These are phyloP conservation scores for Drosophila sulfurigaster DNA, from an alignment of 1,140 invertebrate species.

Conservation along the genomic window DNA sequence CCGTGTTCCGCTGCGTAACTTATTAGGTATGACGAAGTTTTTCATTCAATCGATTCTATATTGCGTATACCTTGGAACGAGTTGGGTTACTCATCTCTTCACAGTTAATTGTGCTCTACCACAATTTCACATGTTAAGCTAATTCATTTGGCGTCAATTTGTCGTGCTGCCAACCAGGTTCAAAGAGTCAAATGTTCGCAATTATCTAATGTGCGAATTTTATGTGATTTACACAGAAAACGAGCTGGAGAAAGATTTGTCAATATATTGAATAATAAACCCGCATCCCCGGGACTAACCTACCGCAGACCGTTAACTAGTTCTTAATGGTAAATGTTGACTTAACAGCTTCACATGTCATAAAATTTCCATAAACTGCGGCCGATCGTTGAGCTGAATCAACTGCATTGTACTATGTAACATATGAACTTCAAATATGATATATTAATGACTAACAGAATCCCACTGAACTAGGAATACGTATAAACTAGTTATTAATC, in stretches of 20 bases:
- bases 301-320: conserved; percentile 37
- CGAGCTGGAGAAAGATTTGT: neutral
- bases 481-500: neutral
- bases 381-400: conserved; percentile 5
- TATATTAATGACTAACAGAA: conserved; percentile 5
- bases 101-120: conserved; percentile 22
- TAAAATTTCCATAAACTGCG: conserved; percentile 49
- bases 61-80: neutral
- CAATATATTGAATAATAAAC: conserved; percentile 2
- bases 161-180: neutral
- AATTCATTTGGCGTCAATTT: neutral
- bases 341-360: conserved; percentile 5
- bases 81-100: conserved; percentile 47
- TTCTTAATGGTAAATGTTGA: conserved; percentile 40
- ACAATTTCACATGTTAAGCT: conserved; percentile 3
- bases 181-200: neutral
- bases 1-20: conserved; percentile 4
- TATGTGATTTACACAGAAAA: conserved; percentile 21
- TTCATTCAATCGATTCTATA: conserved; percentile 26
- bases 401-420: neutral
- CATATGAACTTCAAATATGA: neutral
- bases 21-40: neutral
- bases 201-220: neutral
- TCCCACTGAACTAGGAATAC: neutral
- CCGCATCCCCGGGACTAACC: conserved; percentile 2